A percentile compares a stretch with the other conserved stretches of the same genome.
These are phyloP conservation scores for Stenotaenia linearis DNA, from an alignment of 2,888 invertebrate genomes.

Conservation along the genomic window DNA sequence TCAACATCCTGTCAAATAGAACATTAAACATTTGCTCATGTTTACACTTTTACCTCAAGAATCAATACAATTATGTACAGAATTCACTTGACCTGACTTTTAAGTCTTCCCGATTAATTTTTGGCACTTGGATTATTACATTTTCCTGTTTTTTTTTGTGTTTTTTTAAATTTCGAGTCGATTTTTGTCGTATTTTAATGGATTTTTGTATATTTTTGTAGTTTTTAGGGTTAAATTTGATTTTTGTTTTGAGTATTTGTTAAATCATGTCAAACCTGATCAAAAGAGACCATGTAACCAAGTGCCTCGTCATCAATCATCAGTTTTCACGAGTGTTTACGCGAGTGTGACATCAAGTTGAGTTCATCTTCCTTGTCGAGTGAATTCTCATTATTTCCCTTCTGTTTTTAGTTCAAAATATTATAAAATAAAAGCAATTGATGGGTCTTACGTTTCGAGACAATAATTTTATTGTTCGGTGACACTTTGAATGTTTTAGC, in stretches of 20 bases:
- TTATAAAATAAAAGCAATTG: no score
- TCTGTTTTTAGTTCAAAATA: no score
- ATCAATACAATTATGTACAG: neutral
- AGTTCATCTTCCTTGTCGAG: neutral
- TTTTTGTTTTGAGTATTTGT: neutral
- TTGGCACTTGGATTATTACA: neutral
- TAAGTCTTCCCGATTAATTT: neutral
- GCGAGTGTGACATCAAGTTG: neutral
- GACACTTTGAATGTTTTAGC: no score
- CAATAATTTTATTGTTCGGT: no score
- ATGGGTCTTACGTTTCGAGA: no score
- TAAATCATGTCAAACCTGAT: neutral
- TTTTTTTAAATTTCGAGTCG: neutral
- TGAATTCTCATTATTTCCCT: neutral
- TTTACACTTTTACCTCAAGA: neutral
- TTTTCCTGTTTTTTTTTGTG: neutral
- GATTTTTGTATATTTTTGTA: neutral
- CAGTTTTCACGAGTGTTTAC: constrained; percentile 11
- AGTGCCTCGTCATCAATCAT: constrained; percentile 15
- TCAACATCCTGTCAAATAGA: neutral
- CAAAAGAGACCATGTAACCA: neutral
- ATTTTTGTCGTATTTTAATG: neutral
- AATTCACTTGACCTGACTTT: neutral
- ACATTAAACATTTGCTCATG: neutral
- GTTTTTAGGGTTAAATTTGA: neutral